These are phyloP conservation scores for Eupithecia dodoneata DNA, from an alignment of 2,888 invertebrate genomes.

Conservation along the genomic window DNA sequence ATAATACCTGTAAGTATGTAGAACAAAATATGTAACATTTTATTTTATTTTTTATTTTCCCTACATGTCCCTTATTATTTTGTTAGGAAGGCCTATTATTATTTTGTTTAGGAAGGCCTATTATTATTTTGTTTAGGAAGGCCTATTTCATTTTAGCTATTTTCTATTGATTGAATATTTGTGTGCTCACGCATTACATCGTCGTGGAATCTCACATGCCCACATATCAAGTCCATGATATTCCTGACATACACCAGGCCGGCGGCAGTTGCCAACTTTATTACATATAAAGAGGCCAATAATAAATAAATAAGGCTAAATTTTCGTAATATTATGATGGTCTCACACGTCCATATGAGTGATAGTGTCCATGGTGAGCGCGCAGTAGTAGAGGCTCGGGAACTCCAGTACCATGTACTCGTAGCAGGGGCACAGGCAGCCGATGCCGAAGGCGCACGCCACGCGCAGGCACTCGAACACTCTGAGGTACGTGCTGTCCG, in stretches of 20 bases:
- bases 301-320: background rate
- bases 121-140: no score
- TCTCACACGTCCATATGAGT: conserved; percentile 67
- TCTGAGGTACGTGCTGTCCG: conserved; percentile 64
- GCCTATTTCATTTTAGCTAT: no score
- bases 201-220: no score
- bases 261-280: background rate
- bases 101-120: no score
- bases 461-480: conserved; percentile 68
- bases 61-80: no score
- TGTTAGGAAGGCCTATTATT: no score
- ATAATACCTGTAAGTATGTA: no score
- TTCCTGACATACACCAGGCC: background rate
- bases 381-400: conserved; percentile 53
- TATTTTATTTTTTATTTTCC: no score
- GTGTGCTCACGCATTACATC: no score
- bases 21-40: no score
- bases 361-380: conserved; percentile 55
- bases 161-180: no score
- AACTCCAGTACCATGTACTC: conserved; percentile 64
- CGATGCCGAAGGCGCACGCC: conserved; percentile 60
- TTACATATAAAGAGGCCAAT: background rate
- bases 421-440: conserved; percentile 65
- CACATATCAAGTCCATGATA: background rate
- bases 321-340: background rate